Evolutionary conservation across 1,140 invertebrate genomes (phyloP), one percentile per base, ranked within the genome.

Genomic region (Trichogramma pretiosum): DNA sequence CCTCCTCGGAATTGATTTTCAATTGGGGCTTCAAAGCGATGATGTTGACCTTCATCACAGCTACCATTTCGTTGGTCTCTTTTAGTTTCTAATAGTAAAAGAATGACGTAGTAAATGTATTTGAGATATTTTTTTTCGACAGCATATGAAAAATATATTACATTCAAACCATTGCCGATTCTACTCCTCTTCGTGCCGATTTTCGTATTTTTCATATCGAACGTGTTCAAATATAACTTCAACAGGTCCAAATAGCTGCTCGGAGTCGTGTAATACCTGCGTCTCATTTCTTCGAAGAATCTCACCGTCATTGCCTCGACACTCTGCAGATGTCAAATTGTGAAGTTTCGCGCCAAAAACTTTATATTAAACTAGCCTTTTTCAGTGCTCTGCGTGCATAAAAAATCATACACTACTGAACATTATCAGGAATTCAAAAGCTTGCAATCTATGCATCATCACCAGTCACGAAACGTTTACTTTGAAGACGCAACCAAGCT

Each of bases 191-290:
- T 76, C 26, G 73, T 77, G 9, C 74, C 75, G 16, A 89, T 82
- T 50, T 87, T 74, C 44, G 79, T 76, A 49, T 76, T 82, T 68
- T 82, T 85, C 41, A 65, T 74, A 51, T 77, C 76, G 21, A 82
- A 72, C 59, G 84, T 79, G 35, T 48, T 70, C 55, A 77, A 72
- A 63, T 89, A 93, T 0, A 89, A 72, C 60, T 87, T 89, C n/a
- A 93, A 73, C 5, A 93, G 67, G 59, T 90, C 87, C 33, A 93
- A 73, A 63, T 93, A 93, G 60, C 85, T 90, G 56, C 87, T 92
- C 0, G 89, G 89, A 0, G 89, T 93, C 14, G 87, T 90, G 61
- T 93, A 93, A 64, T 89, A 93, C 57, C 85, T 77, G 1, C 89
- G 69, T 54, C 84, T 78, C 77, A 90, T 81, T 71, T 93, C 89